These are phyloP conservation scores for Oppia nitens DNA, from an alignment of 1,140 invertebrate species.

Conservation along the genomic window DNA sequence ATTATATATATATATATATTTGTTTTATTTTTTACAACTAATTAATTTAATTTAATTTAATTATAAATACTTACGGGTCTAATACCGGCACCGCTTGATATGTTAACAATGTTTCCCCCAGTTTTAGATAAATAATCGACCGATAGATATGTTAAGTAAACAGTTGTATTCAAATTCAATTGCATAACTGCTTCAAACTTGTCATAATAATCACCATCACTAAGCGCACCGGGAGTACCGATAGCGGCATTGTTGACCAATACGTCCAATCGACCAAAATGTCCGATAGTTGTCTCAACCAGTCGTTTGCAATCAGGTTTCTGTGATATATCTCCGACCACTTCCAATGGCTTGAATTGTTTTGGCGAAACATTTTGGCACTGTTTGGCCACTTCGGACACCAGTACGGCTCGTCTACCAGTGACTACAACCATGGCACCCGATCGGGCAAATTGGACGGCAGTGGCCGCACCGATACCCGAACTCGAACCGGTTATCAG, in stretches of 20 bases:
- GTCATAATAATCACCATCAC: not conserved
- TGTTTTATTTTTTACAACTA: too few relatives aligned
- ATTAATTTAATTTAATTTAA: too few relatives aligned
- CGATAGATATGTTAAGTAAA: not conserved
- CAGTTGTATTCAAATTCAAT: not conserved
- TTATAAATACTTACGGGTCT: slow-evolving; percentile 7
- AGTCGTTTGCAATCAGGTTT: slow-evolving; percentile 64
- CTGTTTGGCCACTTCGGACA: not conserved
- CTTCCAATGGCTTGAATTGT: slow-evolving; percentile 15
- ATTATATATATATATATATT: too few relatives aligned
- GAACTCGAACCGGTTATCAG: too few relatives aligned
- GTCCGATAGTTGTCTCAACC: too few relatives aligned
- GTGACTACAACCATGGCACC: too few relatives aligned
- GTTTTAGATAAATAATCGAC: not conserved
- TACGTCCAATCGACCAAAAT: slow-evolving; percentile 57
- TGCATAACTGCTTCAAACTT: not conserved
- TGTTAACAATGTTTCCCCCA: not conserved
- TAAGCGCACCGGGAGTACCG: not conserved
- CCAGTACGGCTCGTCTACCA: too few relatives aligned
- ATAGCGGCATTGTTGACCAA: slow-evolving; percentile 16
- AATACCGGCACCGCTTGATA: not conserved
- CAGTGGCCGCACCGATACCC: too few relatives aligned
- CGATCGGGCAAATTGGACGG: too few relatives aligned
- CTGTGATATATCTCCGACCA: slow-evolving; percentile 76
- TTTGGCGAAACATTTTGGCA: too few relatives aligned